These are phyloP conservation scores for Hemaris fuciformis DNA, from an alignment of 2,888 invertebrate genomes.

Conservation along the genomic window DNA sequence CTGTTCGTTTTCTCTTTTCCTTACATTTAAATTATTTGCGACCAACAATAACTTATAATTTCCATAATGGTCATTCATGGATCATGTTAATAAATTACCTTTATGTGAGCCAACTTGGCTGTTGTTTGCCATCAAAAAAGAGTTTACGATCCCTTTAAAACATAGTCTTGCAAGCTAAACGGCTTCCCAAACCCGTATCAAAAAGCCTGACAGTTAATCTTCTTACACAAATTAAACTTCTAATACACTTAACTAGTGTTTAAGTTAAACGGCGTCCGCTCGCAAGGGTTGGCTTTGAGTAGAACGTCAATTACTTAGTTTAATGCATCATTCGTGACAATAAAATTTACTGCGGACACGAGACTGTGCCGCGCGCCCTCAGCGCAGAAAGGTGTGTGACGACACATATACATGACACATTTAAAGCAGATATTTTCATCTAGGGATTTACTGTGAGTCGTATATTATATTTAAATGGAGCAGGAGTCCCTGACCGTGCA, in stretches of 20 bases:
- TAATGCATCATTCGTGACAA: slow-evolving; percentile 8
- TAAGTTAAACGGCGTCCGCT: background rate
- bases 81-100: no score
- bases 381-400: background rate
- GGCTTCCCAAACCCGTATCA: background rate
- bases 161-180: no score
- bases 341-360: slow-evolving; percentile 1
- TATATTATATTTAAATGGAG: background rate
- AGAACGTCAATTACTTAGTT: slow-evolving; percentile 8
- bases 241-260: background rate
- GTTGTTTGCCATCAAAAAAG: no score
- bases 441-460: background rate
- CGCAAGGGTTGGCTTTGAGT: background rate
- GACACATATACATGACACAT: background rate
- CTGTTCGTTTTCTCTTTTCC: no score
- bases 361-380: background rate
- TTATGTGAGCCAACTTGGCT: no score
- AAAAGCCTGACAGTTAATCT: slow-evolving; percentile 3
- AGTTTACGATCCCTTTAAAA: no score
- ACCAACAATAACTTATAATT: no score
- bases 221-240: background rate
- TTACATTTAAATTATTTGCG: no score
- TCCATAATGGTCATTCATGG: no score
- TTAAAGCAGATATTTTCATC: slow-evolving; percentile 8
- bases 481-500: background rate